A percentile compares a stretch with the other conserved stretches of the same genome.
Evolutionary conservation across 2,888 invertebrate genomes (phyloP).

Genomic region (Orchesellides sinensis): DNA sequence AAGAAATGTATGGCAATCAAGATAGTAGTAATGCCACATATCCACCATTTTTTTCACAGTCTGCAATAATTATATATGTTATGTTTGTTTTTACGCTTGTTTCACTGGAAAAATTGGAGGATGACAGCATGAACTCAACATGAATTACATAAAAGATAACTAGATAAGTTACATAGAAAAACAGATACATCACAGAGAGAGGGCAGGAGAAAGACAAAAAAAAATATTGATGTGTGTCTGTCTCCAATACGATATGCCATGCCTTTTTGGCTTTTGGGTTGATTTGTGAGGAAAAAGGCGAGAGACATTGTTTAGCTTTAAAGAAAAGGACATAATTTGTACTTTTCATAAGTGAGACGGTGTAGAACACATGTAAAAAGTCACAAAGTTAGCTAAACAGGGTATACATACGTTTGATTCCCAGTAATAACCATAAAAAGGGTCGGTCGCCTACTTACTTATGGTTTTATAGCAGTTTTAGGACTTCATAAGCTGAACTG

Average conservation of each 20-base stretch:
- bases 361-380: conserved; percentile 57
- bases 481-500: conserved; percentile 56
- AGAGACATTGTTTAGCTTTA: conserved; percentile 65
- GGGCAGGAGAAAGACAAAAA: neutral
- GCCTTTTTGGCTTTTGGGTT: conserved; percentile 62
- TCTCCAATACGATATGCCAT: too few relatives aligned
- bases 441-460: conserved; percentile 40
- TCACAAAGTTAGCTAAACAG: conserved; percentile 51
- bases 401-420: too few relatives aligned
- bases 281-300: conserved; percentile 66
- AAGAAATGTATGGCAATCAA: neutral
- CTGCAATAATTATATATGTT: neutral
- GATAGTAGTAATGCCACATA: neutral
- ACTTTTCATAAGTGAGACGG: conserved; percentile 52
- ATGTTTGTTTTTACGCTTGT: neutral
- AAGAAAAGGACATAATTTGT: conserved; percentile 62
- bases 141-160: conserved; percentile 40
- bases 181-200: neutral
- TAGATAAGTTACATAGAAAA: neutral
- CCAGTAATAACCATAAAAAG: conserved; percentile 36
- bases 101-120: neutral
- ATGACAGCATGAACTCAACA: conserved; percentile 63
- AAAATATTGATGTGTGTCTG: neutral
- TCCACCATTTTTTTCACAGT: neutral
- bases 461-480: conserved; percentile 59